Percentiles rank a stretch among this genome's conserved stretches.
phyloP scores from a whole-genome alignment of 2,113 vertebrate genomes.

The Limanda limanda region DNA sequence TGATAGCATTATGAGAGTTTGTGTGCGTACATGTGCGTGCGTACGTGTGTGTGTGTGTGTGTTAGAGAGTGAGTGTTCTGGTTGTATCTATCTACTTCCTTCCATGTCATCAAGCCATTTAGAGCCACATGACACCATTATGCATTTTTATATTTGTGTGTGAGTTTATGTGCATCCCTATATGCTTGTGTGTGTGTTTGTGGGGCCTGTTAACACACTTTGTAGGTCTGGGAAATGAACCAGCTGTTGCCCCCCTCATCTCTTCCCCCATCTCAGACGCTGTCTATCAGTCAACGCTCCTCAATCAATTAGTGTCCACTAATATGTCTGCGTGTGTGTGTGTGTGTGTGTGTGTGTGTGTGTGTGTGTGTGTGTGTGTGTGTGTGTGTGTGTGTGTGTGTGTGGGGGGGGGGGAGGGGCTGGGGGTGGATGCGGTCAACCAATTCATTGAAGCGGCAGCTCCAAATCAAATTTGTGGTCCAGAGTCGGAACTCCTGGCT shows the following conservation, averaged over 20 bases:
- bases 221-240: constrained; percentile 78
- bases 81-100: constrained; percentile 10
- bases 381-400: constrained; percentile 21
- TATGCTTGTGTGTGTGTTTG: constrained; percentile 7
- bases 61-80: neutral
- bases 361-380: constrained; percentile 22
- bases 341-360: constrained; percentile 18
- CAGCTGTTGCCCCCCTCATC: constrained; percentile 76
- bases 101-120: constrained; percentile 36
- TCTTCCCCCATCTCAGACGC: constrained; percentile 55
- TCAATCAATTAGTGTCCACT: constrained; percentile 83
- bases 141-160: constrained; percentile 22
- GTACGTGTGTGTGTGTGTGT: constrained; percentile 4
- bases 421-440: constrained; percentile 48
- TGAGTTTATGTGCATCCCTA: constrained; percentile 1
- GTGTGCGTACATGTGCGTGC: too few species aligned
- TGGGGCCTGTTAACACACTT: constrained; percentile 49
- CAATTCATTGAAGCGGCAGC: constrained; percentile 64
- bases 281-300: constrained; percentile 71
- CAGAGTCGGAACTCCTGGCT: constrained; percentile 52
- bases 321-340: constrained; percentile 46
- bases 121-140: constrained; percentile 33
- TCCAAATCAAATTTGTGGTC: constrained; percentile 77
- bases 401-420: neutral
- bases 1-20: constrained; percentile 22